Conservation (phyloP, 1,140 invertebrate genomes). For the Uloborus diversus region DNA sequence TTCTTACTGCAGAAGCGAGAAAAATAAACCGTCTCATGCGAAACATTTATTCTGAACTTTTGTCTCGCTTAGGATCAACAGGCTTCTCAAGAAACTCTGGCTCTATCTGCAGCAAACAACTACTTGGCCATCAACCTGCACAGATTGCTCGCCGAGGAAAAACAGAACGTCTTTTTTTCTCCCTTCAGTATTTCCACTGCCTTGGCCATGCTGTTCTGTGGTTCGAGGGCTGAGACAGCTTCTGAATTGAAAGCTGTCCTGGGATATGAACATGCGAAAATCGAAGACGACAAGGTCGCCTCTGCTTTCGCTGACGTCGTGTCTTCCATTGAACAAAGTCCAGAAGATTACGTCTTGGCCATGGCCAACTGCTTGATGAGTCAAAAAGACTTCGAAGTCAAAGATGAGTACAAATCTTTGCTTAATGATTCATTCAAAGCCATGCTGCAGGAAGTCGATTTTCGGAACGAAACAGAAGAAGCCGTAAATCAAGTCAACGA, state of each 20-base stretch:
- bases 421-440: conserved; percentile 10
- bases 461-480: not conserved
- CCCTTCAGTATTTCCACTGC: conserved; percentile 75
- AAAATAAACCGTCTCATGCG: too few species aligned
- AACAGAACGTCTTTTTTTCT: conserved; percentile 73
- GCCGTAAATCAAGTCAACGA: conserved; percentile 72
- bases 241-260: conserved; percentile 71
- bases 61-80: too few species aligned
- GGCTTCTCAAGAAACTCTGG: too few species aligned
- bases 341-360: not conserved
- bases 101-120: not conserved
- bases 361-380: not conserved
- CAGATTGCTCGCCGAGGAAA: conserved; percentile 2
- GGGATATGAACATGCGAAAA: conserved; percentile 64
- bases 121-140: conserved; percentile 1
- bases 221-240: conserved; percentile 70
- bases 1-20: too few species aligned
- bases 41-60: too few species aligned
- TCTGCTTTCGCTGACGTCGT: not conserved
- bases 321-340: not conserved
- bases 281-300: not conserved
- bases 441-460: not conserved
- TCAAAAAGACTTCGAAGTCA: not conserved
- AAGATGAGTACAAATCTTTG: not conserved
- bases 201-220: conserved; percentile 74